Base-by-base conservation (phyloP, 2,888 invertebrate genomes). In the Podabrus alpinus region DNA sequence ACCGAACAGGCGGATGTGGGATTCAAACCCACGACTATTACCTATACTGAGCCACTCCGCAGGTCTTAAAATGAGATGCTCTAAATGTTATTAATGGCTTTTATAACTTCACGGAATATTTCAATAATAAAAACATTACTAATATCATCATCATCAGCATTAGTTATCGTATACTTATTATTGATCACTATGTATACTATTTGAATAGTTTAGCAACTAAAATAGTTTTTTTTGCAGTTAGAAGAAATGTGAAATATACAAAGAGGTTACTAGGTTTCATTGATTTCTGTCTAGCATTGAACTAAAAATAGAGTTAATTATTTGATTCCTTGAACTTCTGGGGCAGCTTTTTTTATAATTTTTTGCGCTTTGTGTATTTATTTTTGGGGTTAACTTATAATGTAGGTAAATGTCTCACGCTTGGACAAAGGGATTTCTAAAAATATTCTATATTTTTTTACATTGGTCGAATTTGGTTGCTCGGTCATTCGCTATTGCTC, bases 281-380 rank as follows among this genome's bases (percentile, higher is more conserved):
- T 60, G 69, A 75, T 75, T 45, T 59, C 60, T 29, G 66, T 69
- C 29, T 59, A 66, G 68, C 59, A 59, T 60, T 59, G 69, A 59
- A 15, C 29, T 69, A 72, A 72, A 69, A 75, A 75, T 75, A 75
- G 69, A 72, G 24, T 29, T 72, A 61, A 59, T 75, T 72, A 69
- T 69, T 60, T 29, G 59, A 68, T 59, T 15, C 70, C 75, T 75
- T 75, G 75, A 75, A 75, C 75, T 75, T 75, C 72, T n/a, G n/a
- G 61, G 66, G 9, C 11, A 13, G 45, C 60, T 67, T 45, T 66
- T 62, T 61, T 69, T 29, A 17, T 59, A 59, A 59, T 60, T 66
- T 68, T 62, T 68, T 68, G 68, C 62, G 61, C n/a, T 45, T 45
- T 0, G 7, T 45, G n/a, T 9, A 45, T 45, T n/a, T 45, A 45